Base-by-base conservation (phyloP, 2,888 invertebrate genomes). In the Dione juno region DNA sequence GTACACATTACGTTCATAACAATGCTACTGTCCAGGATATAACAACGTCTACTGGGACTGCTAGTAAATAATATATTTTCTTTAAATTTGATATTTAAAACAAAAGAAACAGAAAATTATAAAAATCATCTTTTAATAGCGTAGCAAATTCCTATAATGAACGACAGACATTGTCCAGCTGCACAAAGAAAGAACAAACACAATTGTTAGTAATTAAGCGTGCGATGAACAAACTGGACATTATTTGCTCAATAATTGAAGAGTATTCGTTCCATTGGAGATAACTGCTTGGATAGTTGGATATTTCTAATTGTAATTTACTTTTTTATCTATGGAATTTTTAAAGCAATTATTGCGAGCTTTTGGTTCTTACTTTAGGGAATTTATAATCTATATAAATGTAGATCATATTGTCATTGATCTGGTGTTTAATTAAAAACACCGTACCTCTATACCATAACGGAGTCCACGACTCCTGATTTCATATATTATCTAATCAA, bases 201-300 rank as follows among this genome's bases (percentile, higher is more conserved):
- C 57, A 67, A 67, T 67, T 67, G 67, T 21, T n/a, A 52, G 67
- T 67, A 67, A 67, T 67, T 67, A 67, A 59, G 16, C 57, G 48
- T 40, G 28, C 45, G 50, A 40, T 50, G 40, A 52, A 52, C 50
- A 64, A 64, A 64, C 50, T 52, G 50, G 50, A 64, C 50, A 40
- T 50, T 64, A 50, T 52, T 64, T 52, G 50, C 45, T 61, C 45
- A 61, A 61, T 61, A 61, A 61, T 50, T 64, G 64, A 37, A 40
- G 40, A 52, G 50, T 40, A 64, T 50, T 64, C 19, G 64, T 64
- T 50, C 37, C 28, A 64, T 11, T 63, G 50, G 10, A 37, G 19
- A 19, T 35, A 64, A 64, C 64, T 40, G 14, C 3, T 40, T 14
- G 63, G 7, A 16, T 50, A 50, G 35, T 40, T 50, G 37, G 50